These are phyloP conservation scores for Cheilosia soror DNA, from an alignment of 2,888 invertebrate species.

Conservation along the genomic window DNA sequence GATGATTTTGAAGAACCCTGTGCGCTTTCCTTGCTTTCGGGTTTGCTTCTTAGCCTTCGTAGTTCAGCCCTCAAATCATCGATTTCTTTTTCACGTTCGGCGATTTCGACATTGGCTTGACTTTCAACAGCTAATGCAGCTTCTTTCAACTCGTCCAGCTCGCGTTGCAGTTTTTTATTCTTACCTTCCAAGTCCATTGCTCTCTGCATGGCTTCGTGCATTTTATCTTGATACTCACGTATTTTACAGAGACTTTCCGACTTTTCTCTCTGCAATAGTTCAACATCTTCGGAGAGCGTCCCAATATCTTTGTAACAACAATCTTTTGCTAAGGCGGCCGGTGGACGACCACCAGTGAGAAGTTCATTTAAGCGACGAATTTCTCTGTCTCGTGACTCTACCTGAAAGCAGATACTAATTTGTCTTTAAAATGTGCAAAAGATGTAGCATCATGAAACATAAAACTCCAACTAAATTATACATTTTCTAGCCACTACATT, in stretches of 20 bases:
- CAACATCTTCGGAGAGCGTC: conserved; percentile 86
- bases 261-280: conserved; percentile 87
- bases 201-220: conserved; percentile 92
- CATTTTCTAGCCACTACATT: no score
- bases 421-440: no score
- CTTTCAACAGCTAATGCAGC: conserved; percentile 90
- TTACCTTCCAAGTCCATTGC: conserved; percentile 90
- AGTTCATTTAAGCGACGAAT: conserved; percentile 88
- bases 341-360: conserved; percentile 89
- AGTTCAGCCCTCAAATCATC: conserved; percentile 80
- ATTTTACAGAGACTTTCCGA: conserved; percentile 80
- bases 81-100: conserved; percentile 85
- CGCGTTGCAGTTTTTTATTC: conserved; percentile 88
- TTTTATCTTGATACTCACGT: conserved; percentile 81
- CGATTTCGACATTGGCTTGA: conserved; percentile 89
- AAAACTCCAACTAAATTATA: no score
- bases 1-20: conserved; percentile 66
- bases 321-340: conserved; percentile 87
- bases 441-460: no score
- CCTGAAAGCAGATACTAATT: conserved; percentile 63
- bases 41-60: conserved; percentile 74
- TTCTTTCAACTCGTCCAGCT: conserved; percentile 89
- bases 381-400: conserved; percentile 86
- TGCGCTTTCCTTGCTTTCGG: conserved; percentile 47
- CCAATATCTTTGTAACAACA: conserved; percentile 86